Evolutionary conservation across 2,888 invertebrate genomes (phyloP), one percentile per base, ranked within the genome.

Genomic region (Diarsia brunnea): DNA sequence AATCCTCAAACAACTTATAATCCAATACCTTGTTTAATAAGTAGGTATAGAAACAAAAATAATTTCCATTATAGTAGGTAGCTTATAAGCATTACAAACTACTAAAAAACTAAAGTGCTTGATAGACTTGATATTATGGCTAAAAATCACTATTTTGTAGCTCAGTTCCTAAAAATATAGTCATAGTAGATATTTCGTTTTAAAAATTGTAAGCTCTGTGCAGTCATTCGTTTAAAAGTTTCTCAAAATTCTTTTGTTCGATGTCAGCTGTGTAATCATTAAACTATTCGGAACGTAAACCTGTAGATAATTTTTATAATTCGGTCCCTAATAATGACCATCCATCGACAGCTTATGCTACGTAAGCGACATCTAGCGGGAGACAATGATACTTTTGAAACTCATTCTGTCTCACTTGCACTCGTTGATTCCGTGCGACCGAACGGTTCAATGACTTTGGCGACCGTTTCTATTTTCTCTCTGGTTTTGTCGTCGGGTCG

Each of bases 381-480:
- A 79, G 31, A 78, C 78, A 76, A 66, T 14, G 69, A 65, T 85
- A 85, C 80, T 82, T 27, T 69, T 24, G 31, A 79, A 75, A 73
- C 69, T 79, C 84, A 71, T 84, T 88, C 93, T 85, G 72, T 96
- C 96, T 94, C 95, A 92, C 93, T 96, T 95, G 91, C 96, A 94
- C 96, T 93, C 89, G 92, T 88, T 81, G 75, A 87, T 88, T 92
- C 85, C 82, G 91, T 87, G 92, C 93, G 91, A 93, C 89, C 93
- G 95, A 95, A 95, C 91, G 96, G 96, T 96, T 96, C 96, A 96
- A 96, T 96, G 96, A 96, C 96, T 96, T 91, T 95, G 94, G 93
- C 94, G 94, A 94, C 95, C 95, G 96, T 96, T 96, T 96, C 96
- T 96, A 96, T 96, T 96, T 96, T 96, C 95, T 96, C 96, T 96